phyloP scores from a whole-genome alignment of 2,888 invertebrate species.

The Physocephala rufipes region DNA sequence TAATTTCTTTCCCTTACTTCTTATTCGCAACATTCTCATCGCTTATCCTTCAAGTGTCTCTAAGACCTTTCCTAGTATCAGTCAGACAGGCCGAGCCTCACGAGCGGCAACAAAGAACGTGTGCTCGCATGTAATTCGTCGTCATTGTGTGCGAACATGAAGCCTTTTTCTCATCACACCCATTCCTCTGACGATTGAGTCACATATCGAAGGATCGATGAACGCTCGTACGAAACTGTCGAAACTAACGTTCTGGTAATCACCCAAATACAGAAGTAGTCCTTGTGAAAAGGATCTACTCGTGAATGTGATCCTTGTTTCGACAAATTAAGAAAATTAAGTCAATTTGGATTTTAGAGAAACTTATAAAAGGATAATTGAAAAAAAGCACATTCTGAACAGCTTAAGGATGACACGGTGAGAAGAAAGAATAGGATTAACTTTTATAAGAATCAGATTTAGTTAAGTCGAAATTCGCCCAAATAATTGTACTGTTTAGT shows the following conservation, averaged over 20 bases:
- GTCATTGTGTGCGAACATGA: slow-evolving; percentile 25
- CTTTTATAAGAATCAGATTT: too few relatives aligned
- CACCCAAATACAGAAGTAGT: slow-evolving; percentile 4
- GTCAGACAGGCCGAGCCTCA: background rate
- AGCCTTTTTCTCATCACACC: slow-evolving; percentile 27
- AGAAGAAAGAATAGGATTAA: too few relatives aligned
- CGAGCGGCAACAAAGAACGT: slow-evolving; percentile 31
- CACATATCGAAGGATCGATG: too few relatives aligned
- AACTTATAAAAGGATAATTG: background rate
- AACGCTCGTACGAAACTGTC: background rate
- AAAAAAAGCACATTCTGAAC: background rate
- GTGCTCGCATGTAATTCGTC: slow-evolving; percentile 27
- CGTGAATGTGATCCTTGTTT: slow-evolving; percentile 18
- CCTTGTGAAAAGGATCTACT: slow-evolving; percentile 16
- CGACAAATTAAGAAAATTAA: slow-evolving; percentile 12
- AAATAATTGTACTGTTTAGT: too few relatives aligned
- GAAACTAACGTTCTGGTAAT: background rate
- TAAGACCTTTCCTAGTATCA: too few relatives aligned
- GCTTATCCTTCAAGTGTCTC: background rate
- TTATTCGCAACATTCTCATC: too few relatives aligned
- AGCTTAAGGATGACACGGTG: background rate
- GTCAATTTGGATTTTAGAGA: slow-evolving; percentile 2
- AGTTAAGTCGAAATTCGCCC: too few relatives aligned
- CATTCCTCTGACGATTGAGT: slow-evolving; percentile 10
- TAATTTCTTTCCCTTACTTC: background rate